Evolutionary conservation across 2,797 vertebrate genomes (phyloP), one percentile per base, ranked within the genome.

Genomic region (Pseudochromis fuscus): DNA sequence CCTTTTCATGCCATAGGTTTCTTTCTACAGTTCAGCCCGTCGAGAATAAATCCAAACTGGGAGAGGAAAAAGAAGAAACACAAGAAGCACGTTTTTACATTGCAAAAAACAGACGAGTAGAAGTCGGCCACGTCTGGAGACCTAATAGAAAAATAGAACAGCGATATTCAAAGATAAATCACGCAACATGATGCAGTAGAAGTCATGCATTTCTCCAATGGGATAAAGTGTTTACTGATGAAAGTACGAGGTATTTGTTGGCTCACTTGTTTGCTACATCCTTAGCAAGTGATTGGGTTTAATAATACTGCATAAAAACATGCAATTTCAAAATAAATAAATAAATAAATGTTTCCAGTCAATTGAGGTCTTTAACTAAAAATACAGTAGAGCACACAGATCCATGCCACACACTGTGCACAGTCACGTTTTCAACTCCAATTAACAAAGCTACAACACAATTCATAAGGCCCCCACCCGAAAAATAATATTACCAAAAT

Each of bases 1-100:
- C 88, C 83, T 89, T 89, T 90, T 91, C 94, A 95, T 94, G 94
- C 94, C 91, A 84, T 87, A 76, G 75, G 56, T 86, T 88, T 86
- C 86, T 74, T 81, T 88, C n/a, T n/a, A n/a, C 83, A 66, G 67
- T 79, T 86, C 72, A 86, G 69, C 81, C 85, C 30, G 35, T 67
- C 33, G 51, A 78, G 51, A 90, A 62, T 69, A 78, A 86, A 90
- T 71, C 67, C 51, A 81, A 85, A 90, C 63, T 53, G 60, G 70
- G 69, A 86, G 76, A 90, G 65, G 58, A 85, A 67, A 81, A 67
- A 81, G 65, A 84, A 82, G 81, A 85, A 87, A 87, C 73, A 83
- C 83, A 84, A 88, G 72, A 75, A 91, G 81, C 88, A 87, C 33
- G 7, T 78, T 35, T 78, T 35, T 79, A 87, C 84, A 79, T 38